Evolutionary conservation across 1,140 invertebrate species (phyloP), one percentile per base, ranked within the genome.

Genomic region (Pygmarrhopalites habei): DNA sequence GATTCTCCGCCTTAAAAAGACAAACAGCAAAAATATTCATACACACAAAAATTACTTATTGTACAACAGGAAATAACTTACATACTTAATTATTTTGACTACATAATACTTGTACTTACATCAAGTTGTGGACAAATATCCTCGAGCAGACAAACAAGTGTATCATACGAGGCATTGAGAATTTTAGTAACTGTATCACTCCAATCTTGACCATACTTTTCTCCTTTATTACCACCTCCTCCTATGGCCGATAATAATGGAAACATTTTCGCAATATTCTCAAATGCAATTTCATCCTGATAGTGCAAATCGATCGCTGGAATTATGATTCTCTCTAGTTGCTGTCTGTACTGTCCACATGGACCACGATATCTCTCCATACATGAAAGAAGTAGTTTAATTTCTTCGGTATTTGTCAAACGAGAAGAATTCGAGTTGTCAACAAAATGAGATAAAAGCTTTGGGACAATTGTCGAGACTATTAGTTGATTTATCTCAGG

Each of bases 181-280:
- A 64, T n/a, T 47, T 66, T 68, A n/a, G 55, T 62, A 7, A 64
- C 19, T 57, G 64, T 68, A 41, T 44, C 1, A 26, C 62, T 19
- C 69, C 69, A 71, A 28, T 71, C 69, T 55, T 58, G 15, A 29
- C 41, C 47, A 60, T 71, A 66, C 35, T 66, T 68, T 15, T 64
- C 61, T 28, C 66, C 66, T 21, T 62, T 61, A 21, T 19, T 49
- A 2, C 69, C 69, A n/a, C 64, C 66, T 19, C 69, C 66, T 1
- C 69, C 69, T 23, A 56, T 30, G 14, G 52, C 49, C 4, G 64
- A 68, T 3, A 71, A n/a, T 17, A 71, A 52, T 21, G 69, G 69
- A 5, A 68, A 23, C 14, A 68, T 28, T 26, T 64, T 43, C 7
- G 29, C 7, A 12, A 52, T 3, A 2, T 21, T 14, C 14, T 39